phyloP scores from a whole-genome alignment of 2,797 vertebrate genomes.

The Catharus ustulatus region DNA sequence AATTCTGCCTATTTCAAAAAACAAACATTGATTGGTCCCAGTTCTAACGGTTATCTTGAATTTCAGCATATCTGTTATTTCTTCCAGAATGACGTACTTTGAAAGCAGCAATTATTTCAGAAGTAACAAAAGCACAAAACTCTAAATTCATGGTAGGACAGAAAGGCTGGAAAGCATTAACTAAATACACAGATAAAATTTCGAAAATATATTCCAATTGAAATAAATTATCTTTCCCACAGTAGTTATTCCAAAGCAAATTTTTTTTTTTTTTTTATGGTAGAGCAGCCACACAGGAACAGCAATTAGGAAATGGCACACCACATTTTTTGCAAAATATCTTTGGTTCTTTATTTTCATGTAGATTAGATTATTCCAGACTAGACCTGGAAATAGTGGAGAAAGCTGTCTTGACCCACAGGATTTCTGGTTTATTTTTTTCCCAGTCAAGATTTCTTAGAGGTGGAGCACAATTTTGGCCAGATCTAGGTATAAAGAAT shows the following conservation, averaged over 20 bases:
- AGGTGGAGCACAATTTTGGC: not conserved
- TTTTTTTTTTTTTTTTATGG: not conserved
- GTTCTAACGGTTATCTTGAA: not conserved
- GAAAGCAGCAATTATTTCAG: not conserved
- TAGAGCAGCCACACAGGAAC: not conserved
- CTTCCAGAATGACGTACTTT: not conserved
- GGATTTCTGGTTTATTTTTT: rapidly evolving
- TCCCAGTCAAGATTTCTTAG: not conserved
- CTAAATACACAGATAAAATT: not conserved
- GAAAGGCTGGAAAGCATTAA: not conserved
- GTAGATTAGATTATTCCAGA: not conserved
- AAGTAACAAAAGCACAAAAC: not conserved
- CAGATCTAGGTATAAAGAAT: not conserved
- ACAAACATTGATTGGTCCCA: not conserved
- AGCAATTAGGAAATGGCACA: not conserved
- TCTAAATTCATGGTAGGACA: not conserved
- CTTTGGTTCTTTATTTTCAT: not conserved
- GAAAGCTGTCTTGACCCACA: not conserved
- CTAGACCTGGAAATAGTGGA: not conserved
- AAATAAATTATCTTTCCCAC: not conserved
- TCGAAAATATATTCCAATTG: not conserved
- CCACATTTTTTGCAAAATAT: not conserved
- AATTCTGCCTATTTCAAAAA: not conserved
- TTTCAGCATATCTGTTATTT: not conserved
- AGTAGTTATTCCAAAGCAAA: not conserved